Percentiles rank a stretch among this genome's conserved stretches.
Evolutionary conservation across 92 coral and sea anemone species (phyloP).

Genomic region (Parazoanthus swiftii): DNA sequence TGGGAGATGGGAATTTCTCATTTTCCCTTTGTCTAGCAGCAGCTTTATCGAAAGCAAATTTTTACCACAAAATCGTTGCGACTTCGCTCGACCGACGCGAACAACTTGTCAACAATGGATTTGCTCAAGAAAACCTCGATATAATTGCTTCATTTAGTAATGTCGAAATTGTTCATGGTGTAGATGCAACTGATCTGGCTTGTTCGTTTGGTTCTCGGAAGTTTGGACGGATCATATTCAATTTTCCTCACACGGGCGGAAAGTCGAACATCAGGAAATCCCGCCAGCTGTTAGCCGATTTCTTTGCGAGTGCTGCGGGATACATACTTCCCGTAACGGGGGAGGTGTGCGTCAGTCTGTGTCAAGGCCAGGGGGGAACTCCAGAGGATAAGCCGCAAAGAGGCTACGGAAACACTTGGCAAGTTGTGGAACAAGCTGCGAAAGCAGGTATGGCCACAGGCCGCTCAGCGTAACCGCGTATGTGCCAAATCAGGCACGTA

Average conservation of each 20-base stretch:
- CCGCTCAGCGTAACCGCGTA: neutral
- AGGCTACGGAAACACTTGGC: constrained; percentile 92
- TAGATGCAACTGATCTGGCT: constrained; percentile 85
- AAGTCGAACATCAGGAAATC: constrained; percentile 88
- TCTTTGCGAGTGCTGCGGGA: constrained; percentile 78
- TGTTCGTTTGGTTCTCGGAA: constrained; percentile 51
- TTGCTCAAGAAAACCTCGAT: constrained; percentile 73
- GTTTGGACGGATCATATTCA: constrained; percentile 85
- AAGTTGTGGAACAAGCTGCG: constrained; percentile 89
- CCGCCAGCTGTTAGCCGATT: constrained; percentile 73
- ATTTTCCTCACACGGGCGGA: constrained; percentile 96
- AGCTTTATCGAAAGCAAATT: constrained; percentile 40
- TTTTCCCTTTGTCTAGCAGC: constrained; percentile 80
- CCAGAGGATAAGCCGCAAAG: constrained; percentile 84
- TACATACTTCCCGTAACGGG: constrained; percentile 65
- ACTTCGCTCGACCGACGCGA: constrained; percentile 83
- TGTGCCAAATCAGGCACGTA: too few relatives aligned
- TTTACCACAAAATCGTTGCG: constrained; percentile 58
- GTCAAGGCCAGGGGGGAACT: constrained; percentile 98
- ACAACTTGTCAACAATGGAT: constrained; percentile 54
- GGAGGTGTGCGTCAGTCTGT: constrained; percentile 88
- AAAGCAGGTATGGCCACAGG: constrained; percentile 72
- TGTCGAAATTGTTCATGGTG: constrained; percentile 73
- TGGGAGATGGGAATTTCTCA: constrained; percentile 98
- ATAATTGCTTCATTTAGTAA: constrained; percentile 53